phyloP scores from a whole-genome alignment of 2,888 invertebrate species.

The Zeuzera pyrina region DNA sequence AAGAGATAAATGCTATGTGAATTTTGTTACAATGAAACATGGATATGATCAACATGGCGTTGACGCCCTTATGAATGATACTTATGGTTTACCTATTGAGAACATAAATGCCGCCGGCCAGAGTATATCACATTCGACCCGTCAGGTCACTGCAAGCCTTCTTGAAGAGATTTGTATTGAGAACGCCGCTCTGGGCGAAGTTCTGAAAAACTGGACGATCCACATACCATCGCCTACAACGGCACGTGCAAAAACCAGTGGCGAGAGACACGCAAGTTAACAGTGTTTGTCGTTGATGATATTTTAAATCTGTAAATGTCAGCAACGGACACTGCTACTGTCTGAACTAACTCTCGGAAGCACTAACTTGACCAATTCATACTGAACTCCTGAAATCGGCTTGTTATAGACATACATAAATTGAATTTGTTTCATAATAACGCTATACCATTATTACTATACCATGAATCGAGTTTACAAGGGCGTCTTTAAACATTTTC shows the following conservation, averaged over 20 bases:
- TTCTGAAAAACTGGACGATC: conserved; percentile 74
- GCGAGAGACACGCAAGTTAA: conserved; percentile 43
- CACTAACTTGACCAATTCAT: conserved; percentile 33
- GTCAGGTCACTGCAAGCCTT: conserved; percentile 55
- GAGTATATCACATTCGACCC: conserved; percentile 57
- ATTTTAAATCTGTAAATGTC: conserved; percentile 61
- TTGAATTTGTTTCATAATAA: conserved; percentile 31
- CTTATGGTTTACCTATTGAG: conserved; percentile 70
- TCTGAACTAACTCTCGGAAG: conserved; percentile 41
- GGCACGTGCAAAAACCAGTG: conserved; percentile 61
- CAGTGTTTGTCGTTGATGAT: conserved; percentile 64
- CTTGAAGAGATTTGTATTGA: conserved; percentile 56
- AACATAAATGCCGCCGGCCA: conserved; percentile 64
- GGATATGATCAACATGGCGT: conserved; percentile 51
- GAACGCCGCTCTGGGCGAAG: conserved; percentile 68
- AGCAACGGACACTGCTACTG: conserved; percentile 67
- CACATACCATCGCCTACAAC: conserved; percentile 72
- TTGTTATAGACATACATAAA: conserved; percentile 24
- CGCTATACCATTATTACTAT: neutral
- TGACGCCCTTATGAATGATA: conserved; percentile 68
- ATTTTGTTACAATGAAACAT: conserved; percentile 28
- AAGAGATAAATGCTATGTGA: conserved; percentile 18
- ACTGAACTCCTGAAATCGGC: conserved; percentile 49
- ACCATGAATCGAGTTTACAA: conserved; percentile 12
- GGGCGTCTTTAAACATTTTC: conserved; percentile 42